phyloP scores from a whole-genome alignment of 2,888 invertebrate species.

The Cyclophora albipunctata region DNA sequence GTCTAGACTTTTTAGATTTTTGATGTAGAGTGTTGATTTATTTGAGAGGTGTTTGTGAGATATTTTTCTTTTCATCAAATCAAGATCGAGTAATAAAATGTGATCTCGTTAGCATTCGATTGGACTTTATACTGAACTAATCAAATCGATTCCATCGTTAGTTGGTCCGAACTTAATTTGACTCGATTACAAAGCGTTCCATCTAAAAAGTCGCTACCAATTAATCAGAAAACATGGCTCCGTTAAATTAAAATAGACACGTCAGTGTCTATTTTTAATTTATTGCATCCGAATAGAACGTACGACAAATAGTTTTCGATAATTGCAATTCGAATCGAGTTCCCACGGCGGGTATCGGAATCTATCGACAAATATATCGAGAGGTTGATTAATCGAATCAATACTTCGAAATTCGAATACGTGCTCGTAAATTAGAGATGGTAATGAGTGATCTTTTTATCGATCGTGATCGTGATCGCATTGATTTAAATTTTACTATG shows the following conservation, averaged over 20 bases:
- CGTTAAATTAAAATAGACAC: slow-evolving; percentile 41
- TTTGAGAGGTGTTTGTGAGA: background rate
- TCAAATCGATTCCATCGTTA: background rate
- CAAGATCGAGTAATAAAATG: background rate
- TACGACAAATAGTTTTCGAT: slow-evolving; percentile 42
- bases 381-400: slow-evolving; percentile 43
- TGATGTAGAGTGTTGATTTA: background rate
- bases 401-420: slow-evolving; percentile 32
- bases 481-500: too few species aligned
- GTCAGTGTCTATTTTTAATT: slow-evolving; percentile 37
- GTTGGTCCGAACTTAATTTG: background rate
- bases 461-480: too few species aligned
- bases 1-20: too few species aligned
- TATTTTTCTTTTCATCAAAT: background rate
- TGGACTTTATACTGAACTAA: background rate
- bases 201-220: slow-evolving; percentile 23
- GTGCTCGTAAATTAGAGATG: slow-evolving; percentile 11
- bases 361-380: slow-evolving; percentile 41
- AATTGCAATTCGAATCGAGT: slow-evolving; percentile 42
- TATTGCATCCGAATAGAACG: slow-evolving; percentile 30
- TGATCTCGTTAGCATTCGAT: background rate
- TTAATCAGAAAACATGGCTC: slow-evolving; percentile 20
- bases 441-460: slow-evolving; percentile 4
- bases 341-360: slow-evolving; percentile 31
- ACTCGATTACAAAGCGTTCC: slow-evolving; percentile 8